These are phyloP conservation scores for Heliconius hewitsoni DNA, from an alignment of 1,140 invertebrate species.

Conservation along the genomic window DNA sequence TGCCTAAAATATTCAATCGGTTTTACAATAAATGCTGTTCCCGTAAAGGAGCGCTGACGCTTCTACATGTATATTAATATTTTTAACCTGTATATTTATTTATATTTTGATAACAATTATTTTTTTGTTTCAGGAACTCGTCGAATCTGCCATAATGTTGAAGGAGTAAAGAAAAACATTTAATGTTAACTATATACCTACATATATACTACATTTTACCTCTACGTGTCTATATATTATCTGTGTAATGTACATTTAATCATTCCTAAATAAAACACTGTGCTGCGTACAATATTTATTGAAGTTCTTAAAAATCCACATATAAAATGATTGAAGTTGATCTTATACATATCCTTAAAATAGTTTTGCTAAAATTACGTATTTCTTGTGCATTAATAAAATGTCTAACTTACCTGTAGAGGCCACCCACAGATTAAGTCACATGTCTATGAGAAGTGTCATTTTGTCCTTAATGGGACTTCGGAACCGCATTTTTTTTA, in stretches of 20 bases:
- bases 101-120: not conserved
- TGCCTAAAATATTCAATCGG: no score
- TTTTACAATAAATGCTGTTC: no score
- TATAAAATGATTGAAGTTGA: constrained; percentile 51
- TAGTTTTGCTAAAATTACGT: constrained; percentile 36
- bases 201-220: not conserved
- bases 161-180: constrained; percentile 52
- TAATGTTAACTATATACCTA: not conserved
- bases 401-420: constrained; percentile 8
- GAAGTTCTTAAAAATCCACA: constrained; percentile 57
- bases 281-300: constrained; percentile 55
- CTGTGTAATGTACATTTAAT: constrained; percentile 25
- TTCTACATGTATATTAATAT: no score
- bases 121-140: constrained; percentile 58
- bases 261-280: constrained; percentile 42
- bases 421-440: no score
- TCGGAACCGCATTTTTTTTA: no score
- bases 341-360: constrained; percentile 31
- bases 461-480: no score
- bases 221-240: not conserved
- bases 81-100: no score
- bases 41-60: no score
- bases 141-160: constrained; percentile 62
- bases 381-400: constrained; percentile 34
- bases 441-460: no score